Evolutionary conservation across 2,888 invertebrate species (phyloP), one percentile per base, ranked within the genome.

Genomic region (Habrosyne pyritoides): DNA sequence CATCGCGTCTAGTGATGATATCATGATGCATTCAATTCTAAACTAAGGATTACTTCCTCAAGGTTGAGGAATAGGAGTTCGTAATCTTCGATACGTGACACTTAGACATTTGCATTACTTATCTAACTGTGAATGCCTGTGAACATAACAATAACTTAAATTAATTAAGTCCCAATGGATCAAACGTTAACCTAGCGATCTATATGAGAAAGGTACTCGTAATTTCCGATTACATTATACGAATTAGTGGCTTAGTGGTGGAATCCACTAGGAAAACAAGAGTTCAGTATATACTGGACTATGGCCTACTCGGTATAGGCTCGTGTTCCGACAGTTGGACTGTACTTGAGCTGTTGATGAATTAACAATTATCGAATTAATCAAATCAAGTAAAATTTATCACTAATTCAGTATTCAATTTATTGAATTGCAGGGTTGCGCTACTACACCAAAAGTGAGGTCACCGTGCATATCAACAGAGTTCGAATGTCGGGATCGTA

Each of bases 401-500:
- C 33, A n/a, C 36, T 7, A 36, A n/a, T 14, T 36, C n/a, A 36
- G n/a, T 8, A 8, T n/a, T 42, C 1, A 1, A 47, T 51, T 52
- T 57, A 60, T 50, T 52, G 53, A 21, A 53, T 84, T 87, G 67
- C 86, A 96, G 94, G 94, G 94, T 61, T 96, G 96, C 75, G 88
- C 94, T 0, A 88, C 91, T 47, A 89, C 92, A 36, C 87, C 89
- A 0, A 89, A 89, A 61, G 84, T 88, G 6, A 82, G 92, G 46
- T 95, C 95, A 1, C 94, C 95, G 21, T 98, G 97, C 81, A 91
- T 94, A 62, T 84, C 94, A 1, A 93, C 94, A 46, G 97, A 98
- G 78, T 97, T 95, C 79, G 95, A 96, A 75, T 98, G 98, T 81
- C 94, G 94, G 46, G 97, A 98, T 84, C 94, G 94, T 47, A 93